phyloP scores from a whole-genome alignment of 2,888 invertebrate genomes.

The Crioceris asparagi region DNA sequence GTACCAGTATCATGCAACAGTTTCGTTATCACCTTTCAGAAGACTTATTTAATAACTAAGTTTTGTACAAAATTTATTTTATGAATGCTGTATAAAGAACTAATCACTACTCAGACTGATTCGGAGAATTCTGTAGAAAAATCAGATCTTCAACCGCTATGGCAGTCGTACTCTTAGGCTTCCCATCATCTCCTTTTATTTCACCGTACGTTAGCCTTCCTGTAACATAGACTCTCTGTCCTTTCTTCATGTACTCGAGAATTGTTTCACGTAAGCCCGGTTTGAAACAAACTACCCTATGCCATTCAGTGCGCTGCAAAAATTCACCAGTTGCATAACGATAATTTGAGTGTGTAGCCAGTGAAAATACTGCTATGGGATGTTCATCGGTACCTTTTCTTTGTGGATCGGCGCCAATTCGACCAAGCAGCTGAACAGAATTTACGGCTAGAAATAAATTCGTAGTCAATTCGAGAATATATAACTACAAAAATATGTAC shows the following conservation, averaged over 20 bases:
- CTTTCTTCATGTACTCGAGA: slow-evolving; percentile 71
- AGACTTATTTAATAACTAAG: too few relatives aligned
- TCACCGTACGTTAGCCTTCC: slow-evolving; percentile 80
- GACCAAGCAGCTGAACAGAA: slow-evolving; percentile 71
- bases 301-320: slow-evolving; percentile 58
- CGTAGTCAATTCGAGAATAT: too few relatives aligned
- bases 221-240: slow-evolving; percentile 71
- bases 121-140: too few relatives aligned
- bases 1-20: too few relatives aligned
- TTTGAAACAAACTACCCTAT: slow-evolving; percentile 77
- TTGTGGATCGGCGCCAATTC: slow-evolving; percentile 84
- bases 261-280: slow-evolving; percentile 71
- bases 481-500: too few relatives aligned
- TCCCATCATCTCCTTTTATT: slow-evolving; percentile 67
- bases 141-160: slow-evolving; percentile 81
- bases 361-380: slow-evolving; percentile 78
- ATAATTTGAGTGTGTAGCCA: slow-evolving; percentile 83
- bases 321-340: slow-evolving; percentile 69
- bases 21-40: too few relatives aligned
- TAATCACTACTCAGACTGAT: too few relatives aligned
- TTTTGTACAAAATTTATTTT: too few relatives aligned
- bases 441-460: slow-evolving; percentile 69
- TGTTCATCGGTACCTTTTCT: slow-evolving; percentile 69
- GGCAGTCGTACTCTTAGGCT: slow-evolving; percentile 59
- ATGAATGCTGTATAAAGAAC: too few relatives aligned